phyloP scores from a whole-genome alignment of 2,113 vertebrate genomes.

The Campylorhamphus procurvoides region DNA sequence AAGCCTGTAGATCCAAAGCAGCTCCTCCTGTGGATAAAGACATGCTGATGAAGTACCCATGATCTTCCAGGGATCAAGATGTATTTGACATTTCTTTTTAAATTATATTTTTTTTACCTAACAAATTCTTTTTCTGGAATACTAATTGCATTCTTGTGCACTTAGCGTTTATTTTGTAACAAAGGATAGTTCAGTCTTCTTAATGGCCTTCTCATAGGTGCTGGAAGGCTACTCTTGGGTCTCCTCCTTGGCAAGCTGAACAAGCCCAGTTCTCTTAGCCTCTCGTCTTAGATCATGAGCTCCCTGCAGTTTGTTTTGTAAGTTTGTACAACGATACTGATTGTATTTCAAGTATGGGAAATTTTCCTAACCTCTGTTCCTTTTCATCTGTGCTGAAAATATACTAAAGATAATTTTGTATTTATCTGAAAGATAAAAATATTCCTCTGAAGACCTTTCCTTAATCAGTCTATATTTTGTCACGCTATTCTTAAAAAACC shows the following conservation, averaged over 20 bases:
- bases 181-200: neutral
- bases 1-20: constrained; percentile 79
- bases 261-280: neutral
- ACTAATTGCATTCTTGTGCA: neutral
- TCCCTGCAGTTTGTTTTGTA: neutral
- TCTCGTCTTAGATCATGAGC: neutral
- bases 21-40: constrained; percentile 71
- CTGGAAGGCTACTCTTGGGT: neutral
- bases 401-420: neutral
- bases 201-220: neutral
- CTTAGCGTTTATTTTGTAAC: neutral
- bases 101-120: neutral
- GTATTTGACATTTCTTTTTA: neutral
- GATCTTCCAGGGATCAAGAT: neutral
- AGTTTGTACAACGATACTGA: neutral
- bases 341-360: neutral
- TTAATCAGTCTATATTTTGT: neutral
- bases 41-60: neutral
- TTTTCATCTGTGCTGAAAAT: neutral
- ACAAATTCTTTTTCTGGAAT: neutral
- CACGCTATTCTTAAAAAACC: neutral
- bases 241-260: neutral
- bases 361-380: neutral
- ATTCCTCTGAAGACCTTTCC: neutral
- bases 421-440: neutral